Evolutionary conservation across 2,113 vertebrate species (phyloP).

Genomic region (Pholis gunnellus): DNA sequence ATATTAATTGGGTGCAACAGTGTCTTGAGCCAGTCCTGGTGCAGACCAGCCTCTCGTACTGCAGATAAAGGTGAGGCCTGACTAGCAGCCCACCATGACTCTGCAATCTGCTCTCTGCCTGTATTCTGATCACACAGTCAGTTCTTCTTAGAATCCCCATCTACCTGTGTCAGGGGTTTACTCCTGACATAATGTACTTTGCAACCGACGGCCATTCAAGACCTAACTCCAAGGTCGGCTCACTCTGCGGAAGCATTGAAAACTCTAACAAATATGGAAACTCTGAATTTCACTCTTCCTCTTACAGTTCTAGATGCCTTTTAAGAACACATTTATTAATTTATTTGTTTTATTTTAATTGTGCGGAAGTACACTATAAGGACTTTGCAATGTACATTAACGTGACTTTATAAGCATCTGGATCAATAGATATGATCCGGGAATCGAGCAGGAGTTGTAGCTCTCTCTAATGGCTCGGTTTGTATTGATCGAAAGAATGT

Average conservation of each 20-base stretch:
- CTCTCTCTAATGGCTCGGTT: conserved; percentile 44
- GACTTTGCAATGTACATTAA: conserved; percentile 42
- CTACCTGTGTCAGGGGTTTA: conserved; percentile 28
- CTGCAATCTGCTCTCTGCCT: conserved; percentile 56
- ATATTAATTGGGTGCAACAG: conserved; percentile 49
- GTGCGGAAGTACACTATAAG: not conserved
- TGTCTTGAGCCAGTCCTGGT: conserved; percentile 34
- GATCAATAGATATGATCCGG: conserved; percentile 57
- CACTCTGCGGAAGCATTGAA: not conserved
- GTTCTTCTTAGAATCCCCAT: no score
- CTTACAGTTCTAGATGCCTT: not conserved
- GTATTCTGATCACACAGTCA: conserved; percentile 64
- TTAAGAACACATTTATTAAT: conserved; percentile 4
- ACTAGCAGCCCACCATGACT: conserved; percentile 59
- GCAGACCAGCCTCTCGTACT: conserved; percentile 44
- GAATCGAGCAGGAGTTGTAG: conserved; percentile 17
- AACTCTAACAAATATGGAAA: not conserved
- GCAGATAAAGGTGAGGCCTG: conserved; percentile 57
- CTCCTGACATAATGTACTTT: conserved; percentile 24
- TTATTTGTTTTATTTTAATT: conserved; percentile 24
- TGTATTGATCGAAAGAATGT: conserved; percentile 50
- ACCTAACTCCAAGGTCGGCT: conserved; percentile 32
- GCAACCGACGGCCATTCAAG: conserved; percentile 15
- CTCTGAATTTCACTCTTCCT: conserved; percentile 10
- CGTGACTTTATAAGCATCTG: conserved; percentile 15